Evolutionary conservation across 2,113 vertebrate genomes (phyloP).

Genomic region (Saguinus midas): DNA sequence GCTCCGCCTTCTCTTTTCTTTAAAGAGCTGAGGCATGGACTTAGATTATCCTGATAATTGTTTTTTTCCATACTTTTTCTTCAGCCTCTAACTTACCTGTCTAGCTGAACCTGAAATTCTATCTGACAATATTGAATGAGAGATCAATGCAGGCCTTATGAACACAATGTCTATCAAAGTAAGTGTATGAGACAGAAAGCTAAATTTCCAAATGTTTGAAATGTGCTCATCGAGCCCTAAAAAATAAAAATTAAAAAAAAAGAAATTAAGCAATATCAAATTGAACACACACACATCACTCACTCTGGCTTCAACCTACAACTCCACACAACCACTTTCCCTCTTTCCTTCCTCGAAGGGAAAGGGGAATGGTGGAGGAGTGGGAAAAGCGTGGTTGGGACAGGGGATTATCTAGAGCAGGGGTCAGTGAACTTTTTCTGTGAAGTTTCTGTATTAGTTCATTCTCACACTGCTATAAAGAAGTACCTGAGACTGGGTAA

Average conservation of each 20-base stretch:
- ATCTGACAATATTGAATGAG: neutral
- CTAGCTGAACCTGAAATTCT: neutral
- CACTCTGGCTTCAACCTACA: neutral
- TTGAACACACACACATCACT: neutral
- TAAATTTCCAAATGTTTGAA: constrained; percentile 22
- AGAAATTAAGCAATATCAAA: neutral
- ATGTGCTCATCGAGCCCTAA: constrained; percentile 19
- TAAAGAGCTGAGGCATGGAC: neutral
- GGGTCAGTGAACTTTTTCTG: neutral
- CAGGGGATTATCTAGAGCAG: neutral
- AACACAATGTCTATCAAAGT: neutral
- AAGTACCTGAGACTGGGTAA: too few relatives aligned
- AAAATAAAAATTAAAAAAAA: neutral
- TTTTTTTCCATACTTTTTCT: neutral
- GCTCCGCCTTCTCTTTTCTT: neutral
- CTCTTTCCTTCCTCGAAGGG: neutral
- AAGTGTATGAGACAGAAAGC: neutral
- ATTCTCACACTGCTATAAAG: too few relatives aligned
- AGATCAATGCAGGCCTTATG: neutral
- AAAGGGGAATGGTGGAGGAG: too few relatives aligned
- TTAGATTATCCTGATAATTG: neutral
- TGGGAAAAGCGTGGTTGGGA: neutral
- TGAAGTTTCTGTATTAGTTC: neutral
- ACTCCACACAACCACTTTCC: neutral
- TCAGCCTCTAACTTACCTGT: neutral